Evolutionary conservation across 2,888 invertebrate species (phyloP), one percentile per base, ranked within the genome.

Genomic region (Bruchidius siliquastri): DNA sequence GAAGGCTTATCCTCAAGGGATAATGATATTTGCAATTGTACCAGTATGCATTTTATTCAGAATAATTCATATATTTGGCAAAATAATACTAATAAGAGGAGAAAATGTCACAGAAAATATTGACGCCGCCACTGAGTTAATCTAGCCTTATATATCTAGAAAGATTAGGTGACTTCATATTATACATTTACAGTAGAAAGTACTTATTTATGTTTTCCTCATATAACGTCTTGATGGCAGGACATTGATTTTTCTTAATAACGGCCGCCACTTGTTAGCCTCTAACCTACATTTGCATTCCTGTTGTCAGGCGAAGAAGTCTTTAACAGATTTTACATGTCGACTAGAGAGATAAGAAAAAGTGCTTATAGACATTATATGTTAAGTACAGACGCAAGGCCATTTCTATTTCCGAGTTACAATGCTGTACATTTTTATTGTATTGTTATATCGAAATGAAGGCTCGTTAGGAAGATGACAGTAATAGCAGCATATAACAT

Each of bases 131-230:
- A 49, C 49, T 49, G 49, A 8, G 49, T 18, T 49, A 49, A 49
- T 49, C 49, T 49, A 13, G 49, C 18, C 49, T 49, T 78, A 82
- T 81, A 83, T 83, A 83, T 83, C 83, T 83, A 73, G 78, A 73
- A 76, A 80, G 79, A 79, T 79, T 79, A 77, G 77, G 78, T 72
- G 74, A 73, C 76, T 76, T 76, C 74, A 73, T 68, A 68, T 68
- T 68, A 68, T 68, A 68, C 68, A 22, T 68, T 22, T 21, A 22
- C 22, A 13, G 21, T 68, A 13, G 21, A 68, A 68, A 68, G 68
- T 68, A 22, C 68, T 68, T 68, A 68, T 68, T 68, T 68, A 21
- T 68, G 21, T 68, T 68, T 68, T 68, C 68, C 49, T 49, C 49
- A 49, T 49, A 49, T 49, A 49, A 49, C 49, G 49, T 49, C 49